Evolutionary conservation across 2,888 invertebrate species (phyloP).

Genomic region (Drosophila mercatorum): DNA sequence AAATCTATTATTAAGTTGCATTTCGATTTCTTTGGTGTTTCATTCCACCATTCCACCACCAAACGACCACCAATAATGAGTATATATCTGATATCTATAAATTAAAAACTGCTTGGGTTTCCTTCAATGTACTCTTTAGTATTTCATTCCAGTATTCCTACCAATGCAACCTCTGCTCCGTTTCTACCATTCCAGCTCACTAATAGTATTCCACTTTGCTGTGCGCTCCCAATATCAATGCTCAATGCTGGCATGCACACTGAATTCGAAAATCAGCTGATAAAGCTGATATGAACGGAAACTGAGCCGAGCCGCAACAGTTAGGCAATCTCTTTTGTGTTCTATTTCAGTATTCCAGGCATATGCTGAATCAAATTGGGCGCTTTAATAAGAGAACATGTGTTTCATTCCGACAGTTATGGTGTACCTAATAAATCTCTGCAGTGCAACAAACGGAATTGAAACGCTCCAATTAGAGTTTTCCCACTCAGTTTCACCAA

Average conservation of each 20-base stretch:
- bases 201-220: constrained; percentile 6
- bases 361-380: neutral
- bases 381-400: no score
- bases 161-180: neutral
- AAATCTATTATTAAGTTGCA: neutral
- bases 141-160: constrained; percentile 6
- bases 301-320: neutral
- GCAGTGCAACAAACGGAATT: neutral
- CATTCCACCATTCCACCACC: neutral
- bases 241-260: neutral
- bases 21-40: neutral
- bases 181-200: neutral
- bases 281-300: constrained; percentile 2
- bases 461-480: neutral
- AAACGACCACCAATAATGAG: neutral
- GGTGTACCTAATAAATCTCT: neutral
- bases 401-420: neutral
- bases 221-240: constrained; percentile 11
- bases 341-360: constrained; percentile 11
- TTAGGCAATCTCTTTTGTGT: constrained; percentile 8
- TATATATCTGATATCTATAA: neutral
- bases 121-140: neutral
- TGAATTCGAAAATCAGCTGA: constrained; percentile 12
- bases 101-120: no score
- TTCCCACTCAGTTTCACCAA: neutral